Evolutionary conservation across 2,113 vertebrate species (phyloP).

Genomic region (Psilopogon haemacephalus): DNA sequence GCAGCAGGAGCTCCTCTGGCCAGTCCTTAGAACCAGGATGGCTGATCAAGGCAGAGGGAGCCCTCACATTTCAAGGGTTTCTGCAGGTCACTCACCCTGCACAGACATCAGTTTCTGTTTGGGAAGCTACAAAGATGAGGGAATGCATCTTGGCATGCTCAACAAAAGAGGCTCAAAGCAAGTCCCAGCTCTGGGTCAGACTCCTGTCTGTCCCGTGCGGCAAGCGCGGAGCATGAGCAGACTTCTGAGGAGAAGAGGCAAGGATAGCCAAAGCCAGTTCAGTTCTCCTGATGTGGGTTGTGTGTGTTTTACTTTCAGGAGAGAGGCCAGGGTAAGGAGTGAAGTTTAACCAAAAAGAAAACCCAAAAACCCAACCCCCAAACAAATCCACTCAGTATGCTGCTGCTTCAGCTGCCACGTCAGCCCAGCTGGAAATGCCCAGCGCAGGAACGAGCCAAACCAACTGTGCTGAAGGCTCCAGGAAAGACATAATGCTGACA

Average conservation of each 20-base stretch:
- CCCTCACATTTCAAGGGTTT: neutral
- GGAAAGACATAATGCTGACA: constrained; percentile 76
- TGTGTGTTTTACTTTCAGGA: neutral
- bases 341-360: constrained; percentile 1
- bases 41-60: neutral
- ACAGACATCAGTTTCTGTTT: neutral
- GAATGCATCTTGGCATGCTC: neutral
- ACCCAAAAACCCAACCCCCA: neutral
- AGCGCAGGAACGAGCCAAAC: constrained; percentile 58
- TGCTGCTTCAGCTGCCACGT: constrained; percentile 65
- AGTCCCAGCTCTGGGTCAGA: neutral
- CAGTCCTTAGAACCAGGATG: neutral
- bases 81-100: neutral
- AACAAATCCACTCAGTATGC: constrained; percentile 28
- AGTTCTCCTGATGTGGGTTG: constrained; percentile 19
- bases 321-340: constrained; percentile 11
- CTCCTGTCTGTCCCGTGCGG: neutral
- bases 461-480: constrained; percentile 57
- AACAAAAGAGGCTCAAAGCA: neutral
- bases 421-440: constrained; percentile 61
- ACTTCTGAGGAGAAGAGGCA: neutral
- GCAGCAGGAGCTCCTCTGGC: neutral
- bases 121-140: neutral
- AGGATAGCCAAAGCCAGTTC: neutral
- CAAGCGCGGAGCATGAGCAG: neutral